Evolutionary conservation across 2,113 vertebrate genomes (phyloP).

Genomic region (Ctenomys sociabilis): DNA sequence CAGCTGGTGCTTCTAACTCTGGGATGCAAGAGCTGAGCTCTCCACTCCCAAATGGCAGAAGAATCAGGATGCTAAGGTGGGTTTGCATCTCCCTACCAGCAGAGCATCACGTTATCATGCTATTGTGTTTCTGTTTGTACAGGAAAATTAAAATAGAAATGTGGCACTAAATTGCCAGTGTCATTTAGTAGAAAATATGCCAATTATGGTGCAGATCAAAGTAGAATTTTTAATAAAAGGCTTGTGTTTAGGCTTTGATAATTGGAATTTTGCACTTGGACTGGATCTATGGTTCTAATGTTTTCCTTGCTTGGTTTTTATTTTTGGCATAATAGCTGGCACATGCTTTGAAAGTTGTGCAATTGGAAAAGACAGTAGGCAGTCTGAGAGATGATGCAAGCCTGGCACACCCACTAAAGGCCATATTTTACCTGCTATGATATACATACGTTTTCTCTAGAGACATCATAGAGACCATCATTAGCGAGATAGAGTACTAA

Average conservation of each 20-base stretch:
- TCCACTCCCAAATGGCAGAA: background rate
- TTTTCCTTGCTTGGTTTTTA: slow-evolving; percentile 72
- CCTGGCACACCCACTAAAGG: background rate
- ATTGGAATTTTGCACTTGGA: slow-evolving; percentile 76
- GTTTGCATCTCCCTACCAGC: background rate
- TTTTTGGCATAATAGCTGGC: slow-evolving; percentile 67
- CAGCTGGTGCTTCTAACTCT: background rate
- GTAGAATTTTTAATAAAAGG: slow-evolving; percentile 61
- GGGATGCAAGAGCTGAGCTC: background rate
- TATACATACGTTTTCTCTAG: background rate
- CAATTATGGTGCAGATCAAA: slow-evolving; percentile 72
- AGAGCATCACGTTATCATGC: background rate
- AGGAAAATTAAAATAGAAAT: slow-evolving; percentile 49
- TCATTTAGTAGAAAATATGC: slow-evolving; percentile 62
- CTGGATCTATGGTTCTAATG: slow-evolving; percentile 53
- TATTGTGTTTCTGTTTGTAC: slow-evolving; percentile 30
- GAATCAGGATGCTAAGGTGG: background rate
- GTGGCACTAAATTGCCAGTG: slow-evolving; percentile 38
- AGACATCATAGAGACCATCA: background rate
- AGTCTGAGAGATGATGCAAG: background rate
- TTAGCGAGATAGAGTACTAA: background rate
- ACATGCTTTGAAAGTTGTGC: slow-evolving; percentile 54
- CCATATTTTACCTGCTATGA: background rate
- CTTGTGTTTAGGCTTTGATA: slow-evolving; percentile 69
- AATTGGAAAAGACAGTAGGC: slow-evolving; percentile 56